A percentile compares a stretch with the other conserved stretches of the same genome.
Conservation (phyloP, 2,888 invertebrate genomes). For the Thereva nobilitata region DNA sequence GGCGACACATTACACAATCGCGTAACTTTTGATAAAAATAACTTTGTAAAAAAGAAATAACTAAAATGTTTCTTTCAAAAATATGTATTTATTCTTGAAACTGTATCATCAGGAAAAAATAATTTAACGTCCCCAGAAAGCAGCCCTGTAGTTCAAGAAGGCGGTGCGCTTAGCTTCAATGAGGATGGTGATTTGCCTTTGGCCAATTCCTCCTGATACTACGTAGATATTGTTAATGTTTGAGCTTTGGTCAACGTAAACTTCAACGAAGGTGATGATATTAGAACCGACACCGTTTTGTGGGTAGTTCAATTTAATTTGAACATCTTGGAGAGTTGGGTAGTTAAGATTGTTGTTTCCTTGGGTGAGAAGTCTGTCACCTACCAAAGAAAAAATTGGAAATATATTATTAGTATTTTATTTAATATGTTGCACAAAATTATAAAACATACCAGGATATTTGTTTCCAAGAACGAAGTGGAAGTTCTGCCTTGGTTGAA, state of each 20-base stretch:
- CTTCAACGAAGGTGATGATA: constrained; percentile 50
- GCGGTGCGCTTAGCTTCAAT: constrained; percentile 49
- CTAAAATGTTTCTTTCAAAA: no score
- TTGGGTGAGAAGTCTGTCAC: constrained; percentile 51
- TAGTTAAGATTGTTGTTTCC: constrained; percentile 48
- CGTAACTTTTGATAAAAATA: no score
- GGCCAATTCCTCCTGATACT: constrained; percentile 54
- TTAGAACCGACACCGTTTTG: constrained; percentile 47
- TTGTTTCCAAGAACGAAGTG: constrained; percentile 21
- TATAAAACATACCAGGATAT: not conserved
- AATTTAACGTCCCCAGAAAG: constrained; percentile 39
- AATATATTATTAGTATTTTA: not conserved
- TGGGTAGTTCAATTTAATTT: constrained; percentile 52
- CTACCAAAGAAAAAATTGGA: constrained; percentile 45
- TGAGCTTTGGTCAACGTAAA: constrained; percentile 50
- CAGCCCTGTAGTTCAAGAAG: constrained; percentile 39
- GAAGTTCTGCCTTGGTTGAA: not conserved
- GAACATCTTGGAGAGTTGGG: constrained; percentile 49
- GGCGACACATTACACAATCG: no score
- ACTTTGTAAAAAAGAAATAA: no score
- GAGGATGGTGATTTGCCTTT: constrained; percentile 51
- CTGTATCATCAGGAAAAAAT: no score
- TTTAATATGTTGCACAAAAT: not conserved
- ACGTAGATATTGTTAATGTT: constrained; percentile 53
- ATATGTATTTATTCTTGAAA: no score